Base-by-base conservation (phyloP, 2,113 vertebrate species). In the Drymodes brunneopygia region DNA sequence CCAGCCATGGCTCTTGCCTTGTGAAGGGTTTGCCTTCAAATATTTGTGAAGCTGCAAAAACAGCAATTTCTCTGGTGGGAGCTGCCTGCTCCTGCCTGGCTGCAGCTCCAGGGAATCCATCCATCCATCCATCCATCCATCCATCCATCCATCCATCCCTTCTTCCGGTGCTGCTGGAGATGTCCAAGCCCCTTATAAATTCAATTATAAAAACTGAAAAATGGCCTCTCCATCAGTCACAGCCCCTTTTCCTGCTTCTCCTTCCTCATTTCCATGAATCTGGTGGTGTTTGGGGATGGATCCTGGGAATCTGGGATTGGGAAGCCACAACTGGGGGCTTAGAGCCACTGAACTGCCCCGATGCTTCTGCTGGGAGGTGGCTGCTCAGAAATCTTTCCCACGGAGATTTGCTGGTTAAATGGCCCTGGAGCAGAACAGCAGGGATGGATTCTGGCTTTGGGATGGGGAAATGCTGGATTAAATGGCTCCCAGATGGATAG, bases 201-300 rank as follows among this genome's bases (percentile, higher is more conserved):
- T 20, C 1, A 1, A 6, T 19, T 14, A 27, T 10, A 10, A 38
- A 82, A 44, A 3, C 0, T 0, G 3, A 3, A 6, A 47, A 40
- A 12, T 0, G 0, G 2, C 10, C 48, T 7, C 3, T 12, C 40
- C 5, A 4, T 11, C 24, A 28, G 12, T 1, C 12, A 4, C 25
- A 24, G 50, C 10, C 33, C 8, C 33, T 27, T 50, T 60, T 45
- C 14, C 21, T 4, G 0, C 29, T 10, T 35, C 21, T 13, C 4
- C 72, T 8, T 53, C 42, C 31, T 70, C 3, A 2, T 69, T 65
- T 47, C 69, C 27, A 4, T 19, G 27, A 4, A 27, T 17, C 20
- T 1, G 3, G 12, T 0, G 11, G 14, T 7, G 27, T 13, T 11
- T 17, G 22, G 42, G 69, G 27, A 22, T 47, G 36, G 67, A 78